phyloP scores from a whole-genome alignment of 1,140 invertebrate species.

The Rhopalosiphum padi region DNA sequence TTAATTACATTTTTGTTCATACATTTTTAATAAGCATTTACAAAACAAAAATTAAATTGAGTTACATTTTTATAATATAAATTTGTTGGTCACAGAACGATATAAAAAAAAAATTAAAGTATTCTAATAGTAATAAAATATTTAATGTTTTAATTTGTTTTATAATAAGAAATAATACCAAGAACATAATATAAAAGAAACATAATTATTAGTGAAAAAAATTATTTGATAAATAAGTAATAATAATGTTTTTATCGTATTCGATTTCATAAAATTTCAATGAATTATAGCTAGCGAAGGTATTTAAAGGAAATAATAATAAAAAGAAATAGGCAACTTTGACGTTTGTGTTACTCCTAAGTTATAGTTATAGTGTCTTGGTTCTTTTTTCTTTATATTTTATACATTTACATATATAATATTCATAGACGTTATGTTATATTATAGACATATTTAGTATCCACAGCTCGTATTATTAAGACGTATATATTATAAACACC shows the following conservation, averaged over 20 bases:
- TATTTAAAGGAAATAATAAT: conserved; percentile 24
- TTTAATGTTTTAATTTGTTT: neutral
- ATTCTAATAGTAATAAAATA: neutral
- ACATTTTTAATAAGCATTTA: neutral
- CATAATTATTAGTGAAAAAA: neutral
- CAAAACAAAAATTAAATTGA: neutral
- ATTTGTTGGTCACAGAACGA: neutral
- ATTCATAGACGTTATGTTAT: neutral
- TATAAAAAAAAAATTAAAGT: neutral
- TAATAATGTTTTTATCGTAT: neutral
- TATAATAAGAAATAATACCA: neutral
- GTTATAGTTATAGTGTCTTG: conserved; percentile 11
- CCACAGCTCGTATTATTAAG: conserved; percentile 27
- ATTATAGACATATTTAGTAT: conserved; percentile 23
- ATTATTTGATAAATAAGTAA: neutral
- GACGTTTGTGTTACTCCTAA: neutral
- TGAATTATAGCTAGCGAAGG: neutral
- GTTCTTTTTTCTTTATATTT: neutral
- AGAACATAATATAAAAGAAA: neutral
- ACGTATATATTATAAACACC: conserved; percentile 29
- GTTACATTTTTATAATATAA: neutral
- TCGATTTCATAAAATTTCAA: neutral
- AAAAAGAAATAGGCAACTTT: neutral
- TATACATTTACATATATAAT: neutral
- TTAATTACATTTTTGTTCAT: neutral